Evolutionary conservation across 53 echinoderm and acorn worm species (phyloP), one percentile per base, ranked within the genome.

Genomic region (Crossaster papposus): DNA sequence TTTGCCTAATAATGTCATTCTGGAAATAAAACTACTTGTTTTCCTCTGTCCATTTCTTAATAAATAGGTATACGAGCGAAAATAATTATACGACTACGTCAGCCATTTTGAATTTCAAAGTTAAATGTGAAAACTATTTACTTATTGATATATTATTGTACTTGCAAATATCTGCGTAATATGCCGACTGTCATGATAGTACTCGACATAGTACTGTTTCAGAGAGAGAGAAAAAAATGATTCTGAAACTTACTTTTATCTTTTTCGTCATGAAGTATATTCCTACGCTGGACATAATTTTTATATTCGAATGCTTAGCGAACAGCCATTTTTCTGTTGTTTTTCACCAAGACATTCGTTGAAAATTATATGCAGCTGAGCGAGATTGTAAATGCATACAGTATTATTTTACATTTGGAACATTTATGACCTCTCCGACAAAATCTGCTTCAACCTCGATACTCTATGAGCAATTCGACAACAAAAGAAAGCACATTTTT

Each of bases 181-280:
- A 78, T 78, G 20, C 44, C 50, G 33, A 78, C 50, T 50, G 44
- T 44, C 44, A 44, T 44, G 38, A n/a, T 35, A 78, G 78, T 78
- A 78, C 78, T 50, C 36, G 14, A 73, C 3, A 73, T 0, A 73
- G 74, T 73, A 73, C 74, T 73, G 74, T 73, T 12, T 73, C 5
- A 44, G 44, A 44, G 44, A 44, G 44, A 44, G 9, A 44, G 44
- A 44, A 9, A 44, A 9, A 44, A 62, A 62, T 62, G 17, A 23
- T 62, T 62, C 23, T 0, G 68, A 23, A 68, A 68, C n/a, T 20
- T 8, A 15, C 58, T 3, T 20, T 58, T 58, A 14, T 2, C 14
- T 3, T 18, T 58, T 8, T 20, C 58, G 17, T 58, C 15, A 58
- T 18, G 17, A 18, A n/a, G n/a, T 11, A 3, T 58, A 58, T 20